phyloP scores from a whole-genome alignment of 2,113 vertebrate species.

The Ciconia maguari region DNA sequence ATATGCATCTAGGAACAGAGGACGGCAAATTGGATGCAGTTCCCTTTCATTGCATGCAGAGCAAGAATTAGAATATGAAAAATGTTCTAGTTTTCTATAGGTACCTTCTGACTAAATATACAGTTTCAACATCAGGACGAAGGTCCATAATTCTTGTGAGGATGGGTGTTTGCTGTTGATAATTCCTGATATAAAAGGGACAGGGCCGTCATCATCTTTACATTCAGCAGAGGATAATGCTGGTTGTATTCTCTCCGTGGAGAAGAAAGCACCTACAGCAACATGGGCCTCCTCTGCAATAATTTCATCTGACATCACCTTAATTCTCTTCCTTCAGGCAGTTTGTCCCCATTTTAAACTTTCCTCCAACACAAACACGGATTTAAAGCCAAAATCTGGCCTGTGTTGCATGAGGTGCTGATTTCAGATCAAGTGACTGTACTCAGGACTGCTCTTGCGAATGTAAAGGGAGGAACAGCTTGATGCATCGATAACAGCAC shows the following conservation, averaged over 20 bases:
- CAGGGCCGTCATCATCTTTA: background rate
- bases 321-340: background rate
- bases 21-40: background rate
- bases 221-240: background rate
- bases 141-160: background rate
- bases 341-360: background rate
- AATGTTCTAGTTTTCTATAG: background rate
- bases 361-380: background rate
- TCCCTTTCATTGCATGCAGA: background rate
- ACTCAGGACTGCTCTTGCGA: background rate
- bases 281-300: background rate
- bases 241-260: background rate
- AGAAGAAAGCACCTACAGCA: background rate
- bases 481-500: background rate
- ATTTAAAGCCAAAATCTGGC: background rate
- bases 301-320: background rate
- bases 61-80: background rate
- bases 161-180: background rate
- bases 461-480: background rate
- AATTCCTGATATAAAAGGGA: background rate
- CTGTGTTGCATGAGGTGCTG: background rate
- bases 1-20: background rate
- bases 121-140: background rate
- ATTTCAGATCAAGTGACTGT: background rate
- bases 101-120: background rate